These are phyloP conservation scores for Orbicella faveolata DNA, from an alignment of 64 coral and sea anemone genomes.

Conservation along the genomic window DNA sequence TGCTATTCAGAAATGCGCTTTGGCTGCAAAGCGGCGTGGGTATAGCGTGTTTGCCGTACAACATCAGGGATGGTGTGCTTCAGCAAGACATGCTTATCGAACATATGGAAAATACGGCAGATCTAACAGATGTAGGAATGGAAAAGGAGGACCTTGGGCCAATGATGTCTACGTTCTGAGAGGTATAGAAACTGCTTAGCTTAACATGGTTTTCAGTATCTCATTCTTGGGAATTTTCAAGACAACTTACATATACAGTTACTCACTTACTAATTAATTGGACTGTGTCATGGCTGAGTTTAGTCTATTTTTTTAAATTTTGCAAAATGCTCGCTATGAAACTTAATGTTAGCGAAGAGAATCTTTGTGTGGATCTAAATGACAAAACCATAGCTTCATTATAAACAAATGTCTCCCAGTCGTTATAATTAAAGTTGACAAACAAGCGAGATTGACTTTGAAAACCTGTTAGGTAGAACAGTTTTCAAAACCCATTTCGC, in stretches of 20 bases:
- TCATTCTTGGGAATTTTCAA: not conserved
- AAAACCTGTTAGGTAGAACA: no score
- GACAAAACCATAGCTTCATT: no score
- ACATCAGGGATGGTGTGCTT: slow-evolving; percentile 41
- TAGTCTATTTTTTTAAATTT: no score
- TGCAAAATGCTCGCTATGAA: no score
- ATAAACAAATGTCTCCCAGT: no score
- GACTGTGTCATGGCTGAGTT: no score
- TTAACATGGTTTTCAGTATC: not conserved
- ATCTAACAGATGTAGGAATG: slow-evolving; percentile 27
- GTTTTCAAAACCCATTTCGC: no score
- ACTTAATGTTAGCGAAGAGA: no score
- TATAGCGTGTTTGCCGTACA: slow-evolving; percentile 52
- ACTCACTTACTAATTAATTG: no score
- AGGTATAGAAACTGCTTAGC: slow-evolving; percentile 7
- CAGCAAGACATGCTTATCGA: not conserved
- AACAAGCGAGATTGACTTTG: no score
- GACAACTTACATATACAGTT: not conserved
- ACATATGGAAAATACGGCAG: slow-evolving; percentile 35
- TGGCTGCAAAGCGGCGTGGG: slow-evolving; percentile 17
- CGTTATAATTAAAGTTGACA: no score
- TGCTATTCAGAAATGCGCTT: slow-evolving; percentile 54
- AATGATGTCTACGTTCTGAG: slow-evolving; percentile 40
- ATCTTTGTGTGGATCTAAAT: no score
- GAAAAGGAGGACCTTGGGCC: slow-evolving; percentile 47